phyloP scores from a whole-genome alignment of 2,888 invertebrate genomes.

The Cosmopolites sordidus region DNA sequence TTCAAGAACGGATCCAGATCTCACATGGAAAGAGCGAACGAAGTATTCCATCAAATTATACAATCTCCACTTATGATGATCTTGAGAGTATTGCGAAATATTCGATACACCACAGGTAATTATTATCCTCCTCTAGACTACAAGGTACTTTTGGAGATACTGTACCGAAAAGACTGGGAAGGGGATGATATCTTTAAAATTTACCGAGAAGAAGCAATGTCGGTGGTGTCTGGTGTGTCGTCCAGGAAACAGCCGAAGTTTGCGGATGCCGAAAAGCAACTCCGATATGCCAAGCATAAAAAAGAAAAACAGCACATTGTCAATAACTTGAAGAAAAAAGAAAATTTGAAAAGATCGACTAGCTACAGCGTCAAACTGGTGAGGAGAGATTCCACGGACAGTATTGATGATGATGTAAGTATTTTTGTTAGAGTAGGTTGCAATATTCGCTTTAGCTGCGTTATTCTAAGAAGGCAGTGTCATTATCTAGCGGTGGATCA shows the following conservation, averaged over 20 bases:
- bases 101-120: conserved; percentile 52
- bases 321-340: conserved; percentile 21
- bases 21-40: conserved; percentile 60
- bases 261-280: conserved; percentile 24
- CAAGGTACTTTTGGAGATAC: conserved; percentile 34
- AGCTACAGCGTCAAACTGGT: conserved; percentile 22
- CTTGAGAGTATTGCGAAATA: conserved; percentile 63
- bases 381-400: conserved; percentile 41
- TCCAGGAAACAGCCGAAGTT: conserved; percentile 11
- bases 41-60: conserved; percentile 61
- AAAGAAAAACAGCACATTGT: conserved; percentile 28
- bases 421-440: too few species aligned
- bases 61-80: conserved; percentile 70
- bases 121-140: conserved; percentile 36
- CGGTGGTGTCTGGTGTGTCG: not conserved
- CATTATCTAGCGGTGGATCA: too few species aligned
- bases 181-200: not conserved
- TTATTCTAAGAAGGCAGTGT: too few species aligned
- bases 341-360: conserved; percentile 21
- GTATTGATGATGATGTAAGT: conserved; percentile 56
- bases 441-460: too few species aligned
- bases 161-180: conserved; percentile 27
- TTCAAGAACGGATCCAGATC: conserved; percentile 66
- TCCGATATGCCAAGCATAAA: conserved; percentile 26
- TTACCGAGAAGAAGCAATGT: not conserved